Conservation (phyloP, 2,888 invertebrate species). For the Ypsolopha scabrella region DNA sequence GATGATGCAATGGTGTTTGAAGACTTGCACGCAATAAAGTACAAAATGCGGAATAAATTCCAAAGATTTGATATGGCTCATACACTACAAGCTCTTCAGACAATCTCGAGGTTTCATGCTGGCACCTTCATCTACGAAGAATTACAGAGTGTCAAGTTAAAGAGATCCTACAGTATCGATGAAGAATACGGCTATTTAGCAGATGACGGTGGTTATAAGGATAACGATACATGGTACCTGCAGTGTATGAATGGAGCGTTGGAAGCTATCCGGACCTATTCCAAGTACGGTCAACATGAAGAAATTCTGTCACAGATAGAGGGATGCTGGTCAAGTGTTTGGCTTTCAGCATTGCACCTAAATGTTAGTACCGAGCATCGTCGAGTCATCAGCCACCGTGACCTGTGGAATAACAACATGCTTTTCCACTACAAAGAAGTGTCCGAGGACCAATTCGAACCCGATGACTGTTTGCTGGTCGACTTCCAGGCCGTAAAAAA, state of each 20-base stretch:
- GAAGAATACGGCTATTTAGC: conserved; percentile 32
- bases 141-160: conserved; percentile 31
- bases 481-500: conserved; percentile 78
- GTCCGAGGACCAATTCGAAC: conserved; percentile 22
- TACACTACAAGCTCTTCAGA: conserved; percentile 48
- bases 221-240: conserved; percentile 33
- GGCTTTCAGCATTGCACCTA: conserved; percentile 28
- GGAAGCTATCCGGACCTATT: conserved; percentile 35
- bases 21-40: conserved; percentile 42
- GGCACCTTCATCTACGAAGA: conserved; percentile 65
- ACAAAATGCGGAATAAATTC: conserved; percentile 37
- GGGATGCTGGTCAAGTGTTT: conserved; percentile 33
- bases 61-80: conserved; percentile 54
- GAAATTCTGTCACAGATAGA: conserved; percentile 26
- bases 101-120: conserved; percentile 62
- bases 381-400: conserved; percentile 71
- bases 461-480: conserved; percentile 72
- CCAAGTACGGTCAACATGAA: conserved; percentile 29
- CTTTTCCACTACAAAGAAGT: conserved; percentile 57
- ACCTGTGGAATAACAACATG: conserved; percentile 75
- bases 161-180: conserved; percentile 27
- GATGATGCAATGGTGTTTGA: conserved; percentile 49
- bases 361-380: conserved; percentile 32
- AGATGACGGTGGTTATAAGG: conserved; percentile 33
- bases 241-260: conserved; percentile 48